Conservation (phyloP, 2,797 vertebrate genomes). For the Babyrousa celebensis region DNA sequence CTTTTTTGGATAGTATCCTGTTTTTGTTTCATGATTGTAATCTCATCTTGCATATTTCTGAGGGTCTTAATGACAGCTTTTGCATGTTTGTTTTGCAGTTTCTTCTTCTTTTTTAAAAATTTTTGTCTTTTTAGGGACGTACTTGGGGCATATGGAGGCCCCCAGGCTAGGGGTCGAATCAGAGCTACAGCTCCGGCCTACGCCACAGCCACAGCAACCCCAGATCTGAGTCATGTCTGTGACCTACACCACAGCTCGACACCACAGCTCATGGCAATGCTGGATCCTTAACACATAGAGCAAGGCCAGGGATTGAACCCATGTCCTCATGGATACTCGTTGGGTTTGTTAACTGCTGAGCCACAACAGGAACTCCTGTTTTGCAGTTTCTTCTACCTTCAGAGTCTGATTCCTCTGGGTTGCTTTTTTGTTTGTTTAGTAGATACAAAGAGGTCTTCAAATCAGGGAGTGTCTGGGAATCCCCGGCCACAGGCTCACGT, state of each 20-base stretch:
- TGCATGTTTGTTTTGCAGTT: not conserved
- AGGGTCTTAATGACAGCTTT: not conserved
- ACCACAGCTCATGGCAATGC: too few species aligned
- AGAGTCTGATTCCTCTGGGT: not conserved
- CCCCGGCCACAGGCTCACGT: not conserved
- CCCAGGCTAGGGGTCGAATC: too few species aligned
- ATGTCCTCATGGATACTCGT: too few species aligned
- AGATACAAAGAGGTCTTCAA: not conserved
- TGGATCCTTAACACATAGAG: too few species aligned
- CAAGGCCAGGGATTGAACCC: too few species aligned
- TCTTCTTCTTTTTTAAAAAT: not conserved
- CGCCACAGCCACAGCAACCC: too few species aligned
- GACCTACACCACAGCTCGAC: too few species aligned
- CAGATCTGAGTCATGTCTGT: too few species aligned
- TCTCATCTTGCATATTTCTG: not conserved
- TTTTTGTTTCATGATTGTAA: conserved; percentile 28
- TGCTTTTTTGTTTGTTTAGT: not conserved
- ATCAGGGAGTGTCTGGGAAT: not conserved
- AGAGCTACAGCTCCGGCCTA: too few species aligned
- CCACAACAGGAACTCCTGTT: not conserved
- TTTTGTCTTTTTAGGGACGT: too few species aligned
- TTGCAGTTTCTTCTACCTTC: not conserved
- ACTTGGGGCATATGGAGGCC: too few species aligned
- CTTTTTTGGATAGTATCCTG: not conserved
- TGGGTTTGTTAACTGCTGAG: too few species aligned